A percentile compares a stretch with the other conserved stretches of the same genome.
These are phyloP conservation scores for Drosophila melanosoma DNA, from an alignment of 2,888 invertebrate genomes.

Conservation along the genomic window DNA sequence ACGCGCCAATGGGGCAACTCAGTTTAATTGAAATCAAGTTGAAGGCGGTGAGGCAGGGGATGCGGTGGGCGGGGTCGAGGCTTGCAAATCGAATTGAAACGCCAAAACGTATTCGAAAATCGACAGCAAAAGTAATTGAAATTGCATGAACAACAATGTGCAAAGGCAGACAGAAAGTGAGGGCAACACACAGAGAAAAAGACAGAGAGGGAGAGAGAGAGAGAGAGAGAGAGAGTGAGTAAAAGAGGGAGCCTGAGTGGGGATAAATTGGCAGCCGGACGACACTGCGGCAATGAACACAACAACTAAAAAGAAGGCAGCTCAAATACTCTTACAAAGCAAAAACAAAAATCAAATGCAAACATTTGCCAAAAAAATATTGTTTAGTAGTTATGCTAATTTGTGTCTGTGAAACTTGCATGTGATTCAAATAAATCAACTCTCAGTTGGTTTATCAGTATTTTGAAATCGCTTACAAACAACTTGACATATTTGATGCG, in stretches of 20 bases:
- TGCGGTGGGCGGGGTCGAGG: conserved; percentile 42
- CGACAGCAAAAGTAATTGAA: conserved; percentile 82
- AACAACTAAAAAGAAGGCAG: neutral
- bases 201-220: neutral
- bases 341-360: neutral
- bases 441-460: neutral
- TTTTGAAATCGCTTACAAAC: conserved; percentile 6
- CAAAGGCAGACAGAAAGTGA: conserved; percentile 15
- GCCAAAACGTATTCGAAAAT: conserved; percentile 79
- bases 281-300: conserved; percentile 41
- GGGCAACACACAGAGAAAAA: neutral
- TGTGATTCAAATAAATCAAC: conserved; percentile 4
- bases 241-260: conserved; percentile 2
- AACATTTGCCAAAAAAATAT: neutral
- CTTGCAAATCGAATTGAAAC: conserved; percentile 77
- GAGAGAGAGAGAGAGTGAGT: neutral
- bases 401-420: neutral
- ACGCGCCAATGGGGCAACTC: conserved; percentile 74
- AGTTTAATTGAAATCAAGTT: conserved; percentile 79
- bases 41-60: conserved; percentile 21
- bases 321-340: conserved; percentile 20
- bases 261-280: conserved; percentile 71
- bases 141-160: conserved; percentile 82
- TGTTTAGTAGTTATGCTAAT: neutral
- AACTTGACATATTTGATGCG: neutral